Conservation (phyloP, 2,113 vertebrate genomes). For the Oreochromis tanganicae region DNA sequence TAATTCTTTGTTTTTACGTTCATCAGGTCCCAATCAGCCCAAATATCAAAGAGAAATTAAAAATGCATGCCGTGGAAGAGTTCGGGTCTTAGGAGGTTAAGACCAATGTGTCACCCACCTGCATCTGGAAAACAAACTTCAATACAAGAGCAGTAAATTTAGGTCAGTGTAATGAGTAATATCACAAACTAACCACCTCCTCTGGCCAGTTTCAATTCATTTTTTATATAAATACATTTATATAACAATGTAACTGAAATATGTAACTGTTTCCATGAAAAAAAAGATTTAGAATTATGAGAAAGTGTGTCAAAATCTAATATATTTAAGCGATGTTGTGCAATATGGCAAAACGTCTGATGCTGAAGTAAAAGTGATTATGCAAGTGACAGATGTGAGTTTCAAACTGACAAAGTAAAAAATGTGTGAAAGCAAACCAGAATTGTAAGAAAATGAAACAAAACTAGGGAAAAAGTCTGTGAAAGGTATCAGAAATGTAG, state of each 20-base stretch:
- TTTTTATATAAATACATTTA: not conserved
- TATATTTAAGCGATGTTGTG: not conserved
- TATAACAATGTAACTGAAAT: not conserved
- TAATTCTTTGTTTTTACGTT: no score
- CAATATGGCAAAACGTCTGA: not conserved
- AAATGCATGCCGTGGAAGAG: no score
- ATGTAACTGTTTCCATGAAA: not conserved
- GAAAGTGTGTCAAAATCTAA: not conserved
- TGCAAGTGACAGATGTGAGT: not conserved
- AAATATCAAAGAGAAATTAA: no score
- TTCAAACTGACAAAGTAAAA: not conserved
- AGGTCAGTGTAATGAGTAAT: not conserved
- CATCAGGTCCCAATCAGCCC: no score
- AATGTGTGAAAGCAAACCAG: not conserved
- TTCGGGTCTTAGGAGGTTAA: not conserved
- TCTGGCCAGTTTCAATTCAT: not conserved
- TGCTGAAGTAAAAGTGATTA: not conserved
- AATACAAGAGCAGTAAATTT: not conserved
- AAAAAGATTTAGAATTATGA: not conserved
- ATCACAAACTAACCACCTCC: not conserved
- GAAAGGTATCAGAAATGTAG: not conserved
- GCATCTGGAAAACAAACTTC: not conserved
- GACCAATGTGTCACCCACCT: not conserved
- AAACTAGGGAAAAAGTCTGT: not conserved
- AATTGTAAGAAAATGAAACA: not conserved